Evolutionary conservation across 1,140 invertebrate genomes (phyloP).

Genomic region (Sarcophaga peregrina): DNA sequence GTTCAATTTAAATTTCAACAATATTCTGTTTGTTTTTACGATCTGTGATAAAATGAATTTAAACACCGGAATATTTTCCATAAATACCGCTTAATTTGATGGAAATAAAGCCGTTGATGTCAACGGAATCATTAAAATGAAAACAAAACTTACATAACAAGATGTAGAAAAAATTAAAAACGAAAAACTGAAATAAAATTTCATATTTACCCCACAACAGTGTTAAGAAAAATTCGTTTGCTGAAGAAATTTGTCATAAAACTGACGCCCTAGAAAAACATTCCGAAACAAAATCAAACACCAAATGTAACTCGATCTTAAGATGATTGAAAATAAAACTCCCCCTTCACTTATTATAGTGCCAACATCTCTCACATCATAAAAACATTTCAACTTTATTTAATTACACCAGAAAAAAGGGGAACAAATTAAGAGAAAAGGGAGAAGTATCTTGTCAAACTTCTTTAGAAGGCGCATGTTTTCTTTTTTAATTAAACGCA

Average conservation of each 20-base stretch:
- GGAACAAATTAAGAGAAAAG: not conserved
- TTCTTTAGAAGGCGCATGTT: not conserved
- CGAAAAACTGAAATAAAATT: no score
- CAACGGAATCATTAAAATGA: not conserved
- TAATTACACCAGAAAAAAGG: not conserved
- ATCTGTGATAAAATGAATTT: conserved; percentile 8
- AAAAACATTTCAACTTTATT: not conserved
- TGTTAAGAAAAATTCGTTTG: no score
- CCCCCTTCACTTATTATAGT: not conserved
- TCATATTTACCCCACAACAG: no score
- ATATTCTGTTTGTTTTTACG: not conserved
- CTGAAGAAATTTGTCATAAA: no score
- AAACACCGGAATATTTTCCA: not conserved
- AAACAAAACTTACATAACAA: not conserved
- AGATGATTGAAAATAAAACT: not conserved
- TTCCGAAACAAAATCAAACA: not conserved
- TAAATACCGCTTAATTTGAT: no score
- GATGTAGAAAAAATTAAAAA: not conserved
- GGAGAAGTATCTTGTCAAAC: not conserved
- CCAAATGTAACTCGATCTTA: conserved; percentile 8
- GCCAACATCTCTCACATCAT: not conserved
- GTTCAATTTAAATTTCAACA: not conserved
- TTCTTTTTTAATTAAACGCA: conserved; percentile 30
- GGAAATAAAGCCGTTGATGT: not conserved
- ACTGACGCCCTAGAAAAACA: not conserved